A percentile compares a stretch with the other conserved stretches of the same genome.
Conservation (phyloP, 2,113 vertebrate genomes). For the Sylvilagus bachmani region DNA sequence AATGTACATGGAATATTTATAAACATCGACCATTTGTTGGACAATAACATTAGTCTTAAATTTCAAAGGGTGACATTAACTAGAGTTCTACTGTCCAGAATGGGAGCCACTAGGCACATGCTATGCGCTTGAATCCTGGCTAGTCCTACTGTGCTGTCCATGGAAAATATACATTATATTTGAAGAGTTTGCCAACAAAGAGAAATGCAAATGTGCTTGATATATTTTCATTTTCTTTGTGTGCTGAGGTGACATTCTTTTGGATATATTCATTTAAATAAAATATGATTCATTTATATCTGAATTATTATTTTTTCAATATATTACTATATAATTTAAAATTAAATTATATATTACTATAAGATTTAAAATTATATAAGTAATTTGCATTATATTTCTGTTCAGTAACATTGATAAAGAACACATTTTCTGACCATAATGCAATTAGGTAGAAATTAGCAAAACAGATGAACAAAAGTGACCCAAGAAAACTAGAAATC, state of each 20-base stretch:
- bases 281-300: slow-evolving; percentile 29
- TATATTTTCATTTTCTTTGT: slow-evolving; percentile 4
- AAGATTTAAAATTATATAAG: no score
- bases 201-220: neutral
- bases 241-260: slow-evolving; percentile 36
- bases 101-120: neutral
- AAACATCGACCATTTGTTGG: neutral
- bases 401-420: neutral
- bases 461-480: neutral
- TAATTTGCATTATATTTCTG: neutral
- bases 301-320: neutral
- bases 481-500: slow-evolving; percentile 3
- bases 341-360: no score
- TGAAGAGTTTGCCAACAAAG: neutral
- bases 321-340: no score
- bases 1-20: neutral
- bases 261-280: neutral
- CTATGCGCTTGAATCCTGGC: neutral
- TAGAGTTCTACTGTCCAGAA: neutral
- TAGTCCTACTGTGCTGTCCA: neutral
- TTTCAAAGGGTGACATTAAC: neutral
- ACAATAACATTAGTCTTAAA: neutral
- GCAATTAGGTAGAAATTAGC: neutral
- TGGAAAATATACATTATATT: neutral
- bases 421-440: neutral